These are phyloP conservation scores for Phoenicopterus ruber DNA, from an alignment of 2,113 vertebrate species.

Conservation along the genomic window DNA sequence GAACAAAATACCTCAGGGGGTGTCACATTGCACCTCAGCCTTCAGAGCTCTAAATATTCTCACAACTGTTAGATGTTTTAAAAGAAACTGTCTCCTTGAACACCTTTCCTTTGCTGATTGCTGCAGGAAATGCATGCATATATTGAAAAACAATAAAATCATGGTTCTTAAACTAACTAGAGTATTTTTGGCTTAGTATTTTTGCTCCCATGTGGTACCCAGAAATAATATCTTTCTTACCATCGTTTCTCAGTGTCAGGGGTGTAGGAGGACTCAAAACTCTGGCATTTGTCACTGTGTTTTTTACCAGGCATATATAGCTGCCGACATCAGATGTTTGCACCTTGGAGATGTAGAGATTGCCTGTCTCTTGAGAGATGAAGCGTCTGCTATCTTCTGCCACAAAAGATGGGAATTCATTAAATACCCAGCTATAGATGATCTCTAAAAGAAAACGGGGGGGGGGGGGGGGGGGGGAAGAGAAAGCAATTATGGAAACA, in stretches of 20 bases:
- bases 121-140: background rate
- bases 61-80: background rate
- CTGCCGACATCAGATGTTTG: slow-evolving; percentile 94
- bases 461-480: too few species aligned
- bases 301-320: slow-evolving; percentile 96
- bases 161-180: background rate
- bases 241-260: slow-evolving; percentile 89
- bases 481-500: background rate
- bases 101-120: background rate
- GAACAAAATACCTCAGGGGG: background rate
- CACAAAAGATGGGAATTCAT: slow-evolving; percentile 95
- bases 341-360: slow-evolving; percentile 96
- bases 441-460: slow-evolving; percentile 81
- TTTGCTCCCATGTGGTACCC: background rate
- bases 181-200: background rate
- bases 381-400: slow-evolving; percentile 94
- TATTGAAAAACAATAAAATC: background rate
- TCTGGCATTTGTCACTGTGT: slow-evolving; percentile 88
- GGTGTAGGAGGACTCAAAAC: slow-evolving; percentile 95
- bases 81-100: background rate
- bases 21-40: background rate
- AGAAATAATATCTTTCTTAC: slow-evolving; percentile 73
- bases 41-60: background rate
- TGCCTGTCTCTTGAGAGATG: slow-evolving; percentile 95
- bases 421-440: slow-evolving; percentile 97